Percentiles rank a stretch among this genome's conserved stretches.
Evolutionary conservation across 2,888 invertebrate genomes (phyloP).

Genomic region (Hymenopus coronatus): DNA sequence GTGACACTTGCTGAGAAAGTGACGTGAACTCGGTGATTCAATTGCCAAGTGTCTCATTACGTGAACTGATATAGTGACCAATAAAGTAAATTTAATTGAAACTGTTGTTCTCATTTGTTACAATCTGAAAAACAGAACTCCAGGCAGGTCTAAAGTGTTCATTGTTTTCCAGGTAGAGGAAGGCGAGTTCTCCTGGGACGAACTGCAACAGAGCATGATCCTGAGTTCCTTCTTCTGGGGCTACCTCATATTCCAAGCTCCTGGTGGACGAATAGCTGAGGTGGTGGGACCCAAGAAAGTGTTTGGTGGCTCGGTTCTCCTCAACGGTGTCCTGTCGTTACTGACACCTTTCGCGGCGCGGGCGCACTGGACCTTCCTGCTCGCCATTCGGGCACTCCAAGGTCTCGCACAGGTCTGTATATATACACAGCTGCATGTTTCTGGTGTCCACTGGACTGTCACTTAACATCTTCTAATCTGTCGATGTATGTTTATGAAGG

Average conservation of each 20-base stretch:
- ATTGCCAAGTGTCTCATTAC: too few species aligned
- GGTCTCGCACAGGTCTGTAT: conserved; percentile 47
- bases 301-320: conserved; percentile 46
- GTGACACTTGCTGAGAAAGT: too few species aligned
- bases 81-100: too few species aligned
- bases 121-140: too few species aligned
- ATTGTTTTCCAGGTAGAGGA: background rate
- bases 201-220: conserved; percentile 43
- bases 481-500: too few species aligned
- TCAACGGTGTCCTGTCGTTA: conserved; percentile 46
- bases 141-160: too few species aligned
- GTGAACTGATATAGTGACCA: too few species aligned
- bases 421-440: background rate
- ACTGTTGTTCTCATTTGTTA: too few species aligned
- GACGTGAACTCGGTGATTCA: too few species aligned
- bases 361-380: conserved; percentile 42
- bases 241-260: conserved; percentile 48
- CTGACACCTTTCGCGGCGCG: conserved; percentile 46
- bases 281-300: conserved; percentile 46
- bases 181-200: conserved; percentile 43
- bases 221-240: conserved; percentile 50
- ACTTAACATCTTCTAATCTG: too few species aligned
- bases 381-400: conserved; percentile 46
- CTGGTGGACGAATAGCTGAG: conserved; percentile 47
- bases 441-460: too few species aligned